phyloP scores from a whole-genome alignment of 2,888 invertebrate genomes.

The Monopis laevigella region DNA sequence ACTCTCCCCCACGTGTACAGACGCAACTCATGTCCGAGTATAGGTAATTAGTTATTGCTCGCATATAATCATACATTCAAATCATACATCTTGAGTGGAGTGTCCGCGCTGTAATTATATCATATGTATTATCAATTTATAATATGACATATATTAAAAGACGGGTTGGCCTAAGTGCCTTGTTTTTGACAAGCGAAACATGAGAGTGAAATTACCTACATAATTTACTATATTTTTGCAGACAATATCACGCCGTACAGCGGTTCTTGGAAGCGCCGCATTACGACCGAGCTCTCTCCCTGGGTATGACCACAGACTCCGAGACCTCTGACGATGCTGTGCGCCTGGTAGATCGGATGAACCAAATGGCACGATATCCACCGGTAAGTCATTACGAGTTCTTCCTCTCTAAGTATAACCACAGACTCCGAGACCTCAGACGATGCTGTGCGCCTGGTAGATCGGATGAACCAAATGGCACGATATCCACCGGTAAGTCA shows the following conservation, averaged over 20 bases:
- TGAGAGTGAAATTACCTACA: no score
- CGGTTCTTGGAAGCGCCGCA: conserved; percentile 44
- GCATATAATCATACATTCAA: no score
- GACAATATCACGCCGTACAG: conserved; percentile 49
- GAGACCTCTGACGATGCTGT: conserved; percentile 59
- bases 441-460: conserved; percentile 55
- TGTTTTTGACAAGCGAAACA: no score
- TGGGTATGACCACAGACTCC: conserved; percentile 52
- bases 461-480: conserved; percentile 55
- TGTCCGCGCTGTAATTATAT: no score
- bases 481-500: conserved; percentile 25
- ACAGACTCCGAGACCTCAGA: conserved; percentile 57
- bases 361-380: conserved; percentile 44
- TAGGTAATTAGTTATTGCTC: no score
- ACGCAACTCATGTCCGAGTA: no score
- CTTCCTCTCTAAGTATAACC: conserved; percentile 44
- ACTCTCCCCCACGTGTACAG: no score
- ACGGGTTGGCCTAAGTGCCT: no score
- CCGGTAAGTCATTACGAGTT: background rate
- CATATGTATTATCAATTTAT: no score
- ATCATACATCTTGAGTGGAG: no score
- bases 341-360: conserved; percentile 56
- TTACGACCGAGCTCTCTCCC: conserved; percentile 40
- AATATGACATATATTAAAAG: no score
- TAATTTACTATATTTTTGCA: conserved; percentile 23